Base-by-base conservation (phyloP, 2,113 vertebrate genomes). In the Artemisiospiza belli region DNA sequence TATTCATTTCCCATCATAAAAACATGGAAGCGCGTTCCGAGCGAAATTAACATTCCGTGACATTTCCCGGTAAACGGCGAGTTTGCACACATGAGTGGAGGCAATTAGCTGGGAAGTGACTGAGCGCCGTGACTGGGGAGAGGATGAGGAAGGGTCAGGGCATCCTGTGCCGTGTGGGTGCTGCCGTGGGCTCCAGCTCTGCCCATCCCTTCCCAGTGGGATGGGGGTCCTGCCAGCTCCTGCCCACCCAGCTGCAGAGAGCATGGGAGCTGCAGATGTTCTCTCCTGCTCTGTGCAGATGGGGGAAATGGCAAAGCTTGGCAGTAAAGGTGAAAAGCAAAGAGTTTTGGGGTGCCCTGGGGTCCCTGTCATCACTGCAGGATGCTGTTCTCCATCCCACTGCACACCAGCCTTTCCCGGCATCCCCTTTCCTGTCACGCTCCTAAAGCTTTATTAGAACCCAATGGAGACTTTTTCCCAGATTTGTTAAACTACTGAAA, bases 1-100 rank as follows among this genome's bases (percentile, higher is more conserved):
- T 95, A 96, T 95, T 97, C 95, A 93, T 97, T 97, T 93, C 89
- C 52, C 86, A 91, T 84, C 89, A 90, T 93, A 44, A 91, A 89
- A 87, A 83, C 83, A 96, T 67, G 66, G 87, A 96, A 95, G 70
- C 25, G 5, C 83, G 35, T 96, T 98, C 90, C 24, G 91, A 96
- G 79, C 83, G 95, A 97, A 98, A 98, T 98, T 98, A 98, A 97
- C 97, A 98, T 98, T 97, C 97, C 37, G 25, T 97, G 96, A 96
- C 97, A 95, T 97, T 97, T 97, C 68, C 93, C 88, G 70, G 87
- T 96, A 97, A 98, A 96, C 59, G 95, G 94, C 77, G 96, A 70
- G 75, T 98, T 97, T 97, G 97, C 97, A 97, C 97, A 98, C 97
- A 96, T 97, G 89, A 77, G 74, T 97, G 97, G 96, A 98, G 96